A percentile compares a stretch with the other conserved stretches of the same genome.
Evolutionary conservation across 2,888 invertebrate genomes (phyloP).

Genomic region (Tetranychus piercei): DNA sequence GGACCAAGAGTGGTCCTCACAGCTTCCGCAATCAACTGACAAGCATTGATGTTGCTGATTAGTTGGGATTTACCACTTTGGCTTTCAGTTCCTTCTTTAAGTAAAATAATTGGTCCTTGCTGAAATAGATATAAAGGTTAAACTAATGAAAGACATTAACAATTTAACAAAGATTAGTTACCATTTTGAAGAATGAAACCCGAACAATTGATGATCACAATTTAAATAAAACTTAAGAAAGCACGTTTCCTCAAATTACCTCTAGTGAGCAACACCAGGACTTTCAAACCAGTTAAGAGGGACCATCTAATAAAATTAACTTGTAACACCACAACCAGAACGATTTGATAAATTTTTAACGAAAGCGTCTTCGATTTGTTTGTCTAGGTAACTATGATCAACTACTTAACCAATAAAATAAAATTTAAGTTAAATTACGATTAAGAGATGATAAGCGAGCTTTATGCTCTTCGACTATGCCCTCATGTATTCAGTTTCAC

Average conservation of each 20-base stretch:
- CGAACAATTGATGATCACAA: neutral
- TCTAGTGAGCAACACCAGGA: too few species aligned
- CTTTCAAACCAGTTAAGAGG: too few species aligned
- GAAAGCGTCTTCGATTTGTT: too few species aligned
- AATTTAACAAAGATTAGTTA: neutral
- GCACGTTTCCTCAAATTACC: neutral
- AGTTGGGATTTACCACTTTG: slow-evolving; percentile 89
- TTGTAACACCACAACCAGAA: too few species aligned
- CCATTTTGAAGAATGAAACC: neutral
- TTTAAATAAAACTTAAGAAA: neutral
- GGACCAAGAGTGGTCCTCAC: slow-evolving; percentile 94
- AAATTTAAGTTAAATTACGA: too few species aligned
- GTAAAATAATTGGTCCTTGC: slow-evolving; percentile 92
- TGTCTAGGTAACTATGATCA: too few species aligned
- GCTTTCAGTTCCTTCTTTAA: slow-evolving; percentile 93
- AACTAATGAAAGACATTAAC: neutral
- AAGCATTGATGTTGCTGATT: slow-evolving; percentile 91
- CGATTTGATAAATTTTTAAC: too few species aligned
- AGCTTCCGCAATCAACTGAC: slow-evolving; percentile 81
- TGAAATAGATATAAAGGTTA: neutral
- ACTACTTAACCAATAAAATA: too few species aligned
- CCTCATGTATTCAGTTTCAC: too few species aligned
- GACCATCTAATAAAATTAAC: too few species aligned
- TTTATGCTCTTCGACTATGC: too few species aligned
- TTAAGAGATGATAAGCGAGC: too few species aligned